These are phyloP conservation scores for Rhabdomys dilectus DNA, from an alignment of 2,113 vertebrate species.

Conservation along the genomic window DNA sequence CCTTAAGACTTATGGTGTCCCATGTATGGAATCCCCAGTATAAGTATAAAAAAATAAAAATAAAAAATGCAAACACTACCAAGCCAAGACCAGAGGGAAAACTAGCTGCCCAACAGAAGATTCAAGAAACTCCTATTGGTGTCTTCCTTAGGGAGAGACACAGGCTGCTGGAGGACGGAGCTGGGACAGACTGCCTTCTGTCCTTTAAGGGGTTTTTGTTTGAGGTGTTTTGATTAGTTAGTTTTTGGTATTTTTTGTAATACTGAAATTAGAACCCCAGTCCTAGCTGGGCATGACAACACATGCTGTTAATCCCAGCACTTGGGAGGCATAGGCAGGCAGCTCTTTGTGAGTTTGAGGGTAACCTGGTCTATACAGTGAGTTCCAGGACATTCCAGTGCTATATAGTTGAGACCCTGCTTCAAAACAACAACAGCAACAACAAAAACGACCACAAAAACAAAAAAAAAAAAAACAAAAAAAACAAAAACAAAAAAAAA, in stretches of 20 bases:
- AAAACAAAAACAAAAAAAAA: neutral
- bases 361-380: neutral
- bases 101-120: neutral
- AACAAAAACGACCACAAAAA: neutral
- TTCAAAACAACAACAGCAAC: neutral
- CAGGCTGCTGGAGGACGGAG: neutral
- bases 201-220: neutral
- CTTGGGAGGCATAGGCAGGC: neutral
- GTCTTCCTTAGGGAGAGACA: neutral
- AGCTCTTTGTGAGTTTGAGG: neutral
- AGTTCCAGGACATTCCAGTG: neutral
- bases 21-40: neutral
- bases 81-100: neutral
- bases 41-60: neutral
- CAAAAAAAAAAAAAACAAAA: neutral
- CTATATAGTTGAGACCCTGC: neutral
- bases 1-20: neutral
- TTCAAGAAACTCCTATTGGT: neutral
- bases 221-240: neutral
- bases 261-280: neutral
- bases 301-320: neutral
- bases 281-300: neutral
- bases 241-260: neutral
- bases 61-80: neutral
- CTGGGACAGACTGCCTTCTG: neutral